Conservation (phyloP, 2,888 invertebrate genomes). For the Timema podura region DNA sequence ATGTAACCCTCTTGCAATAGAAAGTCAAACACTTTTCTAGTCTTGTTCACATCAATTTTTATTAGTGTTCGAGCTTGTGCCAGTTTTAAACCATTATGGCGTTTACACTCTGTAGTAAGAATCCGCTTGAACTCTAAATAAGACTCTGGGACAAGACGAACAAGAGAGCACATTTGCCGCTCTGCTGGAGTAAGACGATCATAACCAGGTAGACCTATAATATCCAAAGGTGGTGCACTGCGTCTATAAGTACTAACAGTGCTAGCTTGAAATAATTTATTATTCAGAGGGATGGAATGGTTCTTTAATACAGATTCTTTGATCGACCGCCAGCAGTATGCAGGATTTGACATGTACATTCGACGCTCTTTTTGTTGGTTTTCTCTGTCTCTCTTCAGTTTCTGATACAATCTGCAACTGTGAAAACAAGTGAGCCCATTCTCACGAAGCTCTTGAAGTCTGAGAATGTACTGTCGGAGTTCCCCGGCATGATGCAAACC, state of each 20-base stretch:
- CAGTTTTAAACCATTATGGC: slow-evolving; percentile 67
- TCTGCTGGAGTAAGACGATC: slow-evolving; percentile 68
- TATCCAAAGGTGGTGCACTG: slow-evolving; percentile 55
- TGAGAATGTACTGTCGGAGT: slow-evolving; percentile 50
- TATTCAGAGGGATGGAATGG: background rate
- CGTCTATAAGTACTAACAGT: slow-evolving; percentile 31
- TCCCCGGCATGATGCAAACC: slow-evolving; percentile 68
- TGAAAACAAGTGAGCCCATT: slow-evolving; percentile 66
- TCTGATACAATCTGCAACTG: slow-evolving; percentile 60
- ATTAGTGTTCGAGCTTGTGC: slow-evolving; percentile 78
- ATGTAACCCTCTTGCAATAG: slow-evolving; percentile 68
- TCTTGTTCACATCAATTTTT: slow-evolving; percentile 83
- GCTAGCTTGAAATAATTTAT: slow-evolving; percentile 4
- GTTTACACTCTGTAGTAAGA: slow-evolving; percentile 71
- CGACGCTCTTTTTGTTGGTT: slow-evolving; percentile 50
- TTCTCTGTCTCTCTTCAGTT: slow-evolving; percentile 59
- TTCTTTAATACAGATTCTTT: background rate
- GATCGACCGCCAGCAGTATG: background rate
- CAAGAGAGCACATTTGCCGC: slow-evolving; percentile 68
- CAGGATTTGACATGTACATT: slow-evolving; percentile 40
- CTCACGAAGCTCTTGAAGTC: slow-evolving; percentile 47
- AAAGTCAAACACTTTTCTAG: slow-evolving; percentile 80
- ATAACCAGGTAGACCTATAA: slow-evolving; percentile 72
- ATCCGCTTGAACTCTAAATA: slow-evolving; percentile 74
- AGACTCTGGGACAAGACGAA: slow-evolving; percentile 70